Evolutionary conservation across 2,888 invertebrate genomes (phyloP).

Genomic region (Lamproptera curius): DNA sequence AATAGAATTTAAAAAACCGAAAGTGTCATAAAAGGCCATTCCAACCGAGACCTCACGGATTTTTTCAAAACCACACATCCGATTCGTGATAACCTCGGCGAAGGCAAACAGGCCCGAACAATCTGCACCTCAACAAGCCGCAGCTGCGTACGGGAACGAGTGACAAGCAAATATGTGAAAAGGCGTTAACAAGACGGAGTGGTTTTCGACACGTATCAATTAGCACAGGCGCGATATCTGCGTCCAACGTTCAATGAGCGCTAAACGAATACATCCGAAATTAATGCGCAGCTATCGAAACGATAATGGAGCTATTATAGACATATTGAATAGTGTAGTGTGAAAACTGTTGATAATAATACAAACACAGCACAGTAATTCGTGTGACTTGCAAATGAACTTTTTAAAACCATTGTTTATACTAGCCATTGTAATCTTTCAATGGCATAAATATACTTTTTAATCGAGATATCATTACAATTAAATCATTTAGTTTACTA

Average conservation of each 20-base stretch:
- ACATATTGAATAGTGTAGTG: conserved; percentile 7
- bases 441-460: no score
- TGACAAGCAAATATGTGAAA: conserved; percentile 50
- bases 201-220: conserved; percentile 68
- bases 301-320: conserved; percentile 7
- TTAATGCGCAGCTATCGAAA: conserved; percentile 29
- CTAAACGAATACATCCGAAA: conserved; percentile 54
- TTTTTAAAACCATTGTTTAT: no score
- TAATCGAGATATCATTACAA: no score
- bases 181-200: conserved; percentile 63
- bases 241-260: conserved; percentile 39
- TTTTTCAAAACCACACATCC: no score
- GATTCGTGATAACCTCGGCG: conserved; percentile 8
- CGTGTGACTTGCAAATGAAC: no score
- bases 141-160: conserved; percentile 46
- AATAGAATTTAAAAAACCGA: no score
- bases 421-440: no score
- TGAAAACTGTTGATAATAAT: conserved; percentile 1
- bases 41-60: no score
- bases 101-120: conserved; percentile 11
- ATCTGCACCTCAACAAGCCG: conserved; percentile 56
- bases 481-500: no score
- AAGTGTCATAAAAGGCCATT: no score
- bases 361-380: no score
- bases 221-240: conserved; percentile 58